A percentile compares a stretch with the other conserved stretches of the same genome.
Conservation (phyloP, 2,888 invertebrate genomes). For the Rhorus exstirpatorius region DNA sequence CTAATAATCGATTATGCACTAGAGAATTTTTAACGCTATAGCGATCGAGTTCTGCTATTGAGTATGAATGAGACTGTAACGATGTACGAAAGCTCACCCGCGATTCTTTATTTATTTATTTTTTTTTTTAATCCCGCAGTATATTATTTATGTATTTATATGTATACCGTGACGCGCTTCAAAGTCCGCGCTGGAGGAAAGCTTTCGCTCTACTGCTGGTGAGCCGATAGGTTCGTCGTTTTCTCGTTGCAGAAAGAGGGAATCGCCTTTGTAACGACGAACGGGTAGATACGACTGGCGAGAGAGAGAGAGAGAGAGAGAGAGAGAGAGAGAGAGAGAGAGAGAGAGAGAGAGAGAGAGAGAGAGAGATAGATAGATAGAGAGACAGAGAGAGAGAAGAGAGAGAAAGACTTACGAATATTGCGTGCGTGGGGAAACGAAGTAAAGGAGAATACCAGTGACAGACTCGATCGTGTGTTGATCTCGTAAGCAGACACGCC, state of each 20-base stretch:
- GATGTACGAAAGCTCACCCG: not conserved
- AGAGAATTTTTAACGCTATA: no score
- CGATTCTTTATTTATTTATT: not conserved
- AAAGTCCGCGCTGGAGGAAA: constrained; percentile 74
- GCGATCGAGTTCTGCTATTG: no score
- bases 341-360: constrained; percentile 28
- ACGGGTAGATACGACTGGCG: constrained; percentile 56
- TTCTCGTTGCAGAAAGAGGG: constrained; percentile 63
- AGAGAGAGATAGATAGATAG: no score
- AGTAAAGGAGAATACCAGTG: constrained; percentile 24
- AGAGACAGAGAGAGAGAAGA: no score
- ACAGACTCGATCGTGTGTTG: constrained; percentile 40
- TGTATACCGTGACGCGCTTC: constrained; percentile 52
- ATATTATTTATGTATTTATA: constrained; percentile 34
- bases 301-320: no score
- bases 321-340: constrained; percentile 37
- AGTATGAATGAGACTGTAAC: not conserved
- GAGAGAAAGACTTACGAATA: not conserved
- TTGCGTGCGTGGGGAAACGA: constrained; percentile 59
- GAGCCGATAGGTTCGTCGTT: constrained; percentile 70
- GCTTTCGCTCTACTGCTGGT: constrained; percentile 78
- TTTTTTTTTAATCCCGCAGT: not conserved
- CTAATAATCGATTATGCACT: no score
- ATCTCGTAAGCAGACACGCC: constrained; percentile 45
- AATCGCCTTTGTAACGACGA: constrained; percentile 46